Conservation (phyloP, 2,797 vertebrate genomes). For the Somateria mollissima region DNA sequence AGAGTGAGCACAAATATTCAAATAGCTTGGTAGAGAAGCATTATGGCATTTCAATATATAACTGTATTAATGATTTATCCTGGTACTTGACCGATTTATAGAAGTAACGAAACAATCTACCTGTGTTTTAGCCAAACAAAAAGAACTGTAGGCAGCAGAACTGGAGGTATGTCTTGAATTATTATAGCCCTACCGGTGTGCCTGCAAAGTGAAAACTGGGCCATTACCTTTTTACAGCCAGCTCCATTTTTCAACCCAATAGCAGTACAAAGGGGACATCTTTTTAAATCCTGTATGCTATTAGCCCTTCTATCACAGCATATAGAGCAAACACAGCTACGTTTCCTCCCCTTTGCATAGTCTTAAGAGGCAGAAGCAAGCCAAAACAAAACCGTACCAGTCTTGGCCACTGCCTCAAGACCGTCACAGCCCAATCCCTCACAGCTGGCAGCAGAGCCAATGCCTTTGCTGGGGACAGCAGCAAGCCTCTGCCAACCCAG, state of each 20-base stretch:
- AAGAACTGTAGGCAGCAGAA: not conserved
- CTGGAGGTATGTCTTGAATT: fast-evolving
- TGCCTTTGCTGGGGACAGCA: fast-evolving
- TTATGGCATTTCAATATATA: not conserved
- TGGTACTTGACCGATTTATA: not conserved
- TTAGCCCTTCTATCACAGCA: not conserved
- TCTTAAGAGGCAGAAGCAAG: not conserved
- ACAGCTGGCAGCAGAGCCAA: fast-evolving
- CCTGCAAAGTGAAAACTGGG: not conserved
- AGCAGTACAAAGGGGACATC: not conserved
- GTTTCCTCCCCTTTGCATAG: not conserved
- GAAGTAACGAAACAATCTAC: not conserved
- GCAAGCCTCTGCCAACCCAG: not conserved
- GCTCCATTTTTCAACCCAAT: not conserved
- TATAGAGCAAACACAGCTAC: not conserved
- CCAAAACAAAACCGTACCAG: not conserved
- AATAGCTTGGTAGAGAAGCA: not conserved
- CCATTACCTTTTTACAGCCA: not conserved
- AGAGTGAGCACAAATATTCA: slow-evolving; percentile 39
- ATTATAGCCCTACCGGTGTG: not conserved
- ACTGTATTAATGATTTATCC: not conserved
- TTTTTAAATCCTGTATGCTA: not conserved
- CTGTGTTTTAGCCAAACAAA: not conserved
- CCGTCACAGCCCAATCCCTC: not conserved
- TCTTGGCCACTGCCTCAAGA: not conserved